phyloP scores from a whole-genome alignment of 2,797 vertebrate genomes.

The Sebastes nivosus region DNA sequence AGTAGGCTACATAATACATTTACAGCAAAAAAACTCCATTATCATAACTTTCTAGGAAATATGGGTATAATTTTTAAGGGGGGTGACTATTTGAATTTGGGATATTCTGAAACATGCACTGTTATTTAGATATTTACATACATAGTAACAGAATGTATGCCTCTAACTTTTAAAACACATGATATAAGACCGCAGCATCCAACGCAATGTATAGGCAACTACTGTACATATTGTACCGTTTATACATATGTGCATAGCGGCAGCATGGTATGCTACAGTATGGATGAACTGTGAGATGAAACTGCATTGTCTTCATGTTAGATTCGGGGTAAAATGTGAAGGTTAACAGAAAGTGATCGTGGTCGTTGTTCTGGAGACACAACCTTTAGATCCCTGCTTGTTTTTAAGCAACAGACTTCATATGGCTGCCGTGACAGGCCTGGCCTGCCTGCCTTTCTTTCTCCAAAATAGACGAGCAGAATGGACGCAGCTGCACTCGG shows the following conservation, averaged over 20 bases:
- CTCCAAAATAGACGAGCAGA: constrained; percentile 73
- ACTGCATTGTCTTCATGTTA: not conserved
- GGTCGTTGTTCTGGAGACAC: constrained; percentile 41
- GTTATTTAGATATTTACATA: too few relatives aligned
- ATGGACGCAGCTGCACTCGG: constrained; percentile 77
- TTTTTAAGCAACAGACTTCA: constrained; percentile 62
- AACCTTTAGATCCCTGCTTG: constrained; percentile 53
- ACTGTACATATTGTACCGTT: not conserved
- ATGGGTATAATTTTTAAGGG: not conserved
- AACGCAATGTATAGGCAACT: not conserved
- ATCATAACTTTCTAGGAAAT: not conserved
- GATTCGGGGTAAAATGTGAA: constrained; percentile 29
- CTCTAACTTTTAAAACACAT: too few relatives aligned
- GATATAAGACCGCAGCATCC: not conserved
- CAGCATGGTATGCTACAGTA: not conserved
- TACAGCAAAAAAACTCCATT: not conserved
- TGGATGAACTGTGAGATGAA: constrained; percentile 1
- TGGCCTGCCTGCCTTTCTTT: constrained; percentile 54
- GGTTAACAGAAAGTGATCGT: constrained; percentile 34
- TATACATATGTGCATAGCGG: not conserved
- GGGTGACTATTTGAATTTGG: too few relatives aligned
- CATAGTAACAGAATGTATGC: not conserved
- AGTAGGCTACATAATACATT: too few relatives aligned
- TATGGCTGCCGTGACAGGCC: constrained; percentile 60
- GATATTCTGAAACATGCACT: too few relatives aligned